phyloP scores from a whole-genome alignment of 2,888 invertebrate species.

The Ormia ochracea region DNA sequence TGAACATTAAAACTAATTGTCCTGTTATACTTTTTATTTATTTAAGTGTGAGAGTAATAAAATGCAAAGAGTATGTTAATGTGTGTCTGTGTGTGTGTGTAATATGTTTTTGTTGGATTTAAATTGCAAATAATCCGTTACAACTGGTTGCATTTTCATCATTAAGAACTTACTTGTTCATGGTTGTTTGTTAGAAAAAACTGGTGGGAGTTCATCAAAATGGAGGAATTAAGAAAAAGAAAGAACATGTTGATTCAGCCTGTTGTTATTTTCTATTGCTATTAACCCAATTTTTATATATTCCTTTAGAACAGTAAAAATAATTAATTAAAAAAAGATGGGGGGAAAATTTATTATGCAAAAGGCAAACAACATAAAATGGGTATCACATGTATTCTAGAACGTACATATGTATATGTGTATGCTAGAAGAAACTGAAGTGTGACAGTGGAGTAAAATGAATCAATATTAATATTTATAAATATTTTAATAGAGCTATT shows the following conservation, averaged over 20 bases:
- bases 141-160: conserved; percentile 25
- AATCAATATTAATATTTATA: not conserved
- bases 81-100: not conserved
- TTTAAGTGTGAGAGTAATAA: not conserved
- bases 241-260: not conserved
- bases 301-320: conserved; percentile 4
- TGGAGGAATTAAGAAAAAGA: not conserved
- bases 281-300: conserved; percentile 41
- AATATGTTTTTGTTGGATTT: not conserved
- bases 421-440: not conserved
- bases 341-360: too few species aligned
- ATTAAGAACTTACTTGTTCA: not conserved
- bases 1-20: not conserved
- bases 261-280: conserved; percentile 10
- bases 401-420: not conserved
- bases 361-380: not conserved
- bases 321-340: not conserved
- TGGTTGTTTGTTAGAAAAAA: not conserved
- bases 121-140: conserved; percentile 3
- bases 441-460: not conserved
- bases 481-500: too few species aligned
- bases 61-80: not conserved
- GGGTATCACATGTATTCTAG: not conserved
- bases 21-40: not conserved
- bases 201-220: not conserved